Evolutionary conservation across 2,113 vertebrate genomes (phyloP), one percentile per base, ranked within the genome.

Genomic region (Psittacus erithacus): DNA sequence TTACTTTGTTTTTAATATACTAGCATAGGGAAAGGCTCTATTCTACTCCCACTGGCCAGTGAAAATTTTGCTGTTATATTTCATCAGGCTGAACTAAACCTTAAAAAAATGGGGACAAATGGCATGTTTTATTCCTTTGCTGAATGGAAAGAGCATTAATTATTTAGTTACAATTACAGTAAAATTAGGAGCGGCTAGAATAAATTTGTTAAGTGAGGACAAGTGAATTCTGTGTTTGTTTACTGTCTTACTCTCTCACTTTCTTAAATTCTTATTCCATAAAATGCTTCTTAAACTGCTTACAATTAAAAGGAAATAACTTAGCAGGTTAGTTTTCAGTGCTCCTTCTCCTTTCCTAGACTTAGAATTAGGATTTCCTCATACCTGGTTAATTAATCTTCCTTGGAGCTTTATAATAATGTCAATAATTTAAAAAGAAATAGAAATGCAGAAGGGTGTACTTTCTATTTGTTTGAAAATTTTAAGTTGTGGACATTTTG

Each of bases 281-380:
- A 73, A 90, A 90, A 67, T 24, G 1, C 52, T 43, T 68, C 57
- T 95, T 92, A 81, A 55, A 67, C n/a, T 73, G 62, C 92, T 69
- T 53, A 31, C 78, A 90, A 92, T 62, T 90, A 80, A 88, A 95
- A 93, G 38, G 39, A 67, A 52, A 33, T 49, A 81, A 31, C 35
- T 85, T 92, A 82, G 60, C 50, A 52, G 9, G 33, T 68, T 92
- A 69, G 25, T 86, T 96, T 96, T 93, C 79, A 82, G 3, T 92
- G 43, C 41, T 91, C 24, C 39, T 39, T 69, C 27, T 95, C 11
- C 41, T 97, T 90, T 65, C 44, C 82, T 92, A 73, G 29, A 12
- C 11, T 79, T 62, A 62, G 39, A 82, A 65, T 94, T 95, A 75
- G 31, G 39, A 89, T 95, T 77, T 84, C 9, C 25, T 95, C 17